Evolutionary conservation across 2,797 vertebrate species (phyloP).

Genomic region (Balearica regulorum): DNA sequence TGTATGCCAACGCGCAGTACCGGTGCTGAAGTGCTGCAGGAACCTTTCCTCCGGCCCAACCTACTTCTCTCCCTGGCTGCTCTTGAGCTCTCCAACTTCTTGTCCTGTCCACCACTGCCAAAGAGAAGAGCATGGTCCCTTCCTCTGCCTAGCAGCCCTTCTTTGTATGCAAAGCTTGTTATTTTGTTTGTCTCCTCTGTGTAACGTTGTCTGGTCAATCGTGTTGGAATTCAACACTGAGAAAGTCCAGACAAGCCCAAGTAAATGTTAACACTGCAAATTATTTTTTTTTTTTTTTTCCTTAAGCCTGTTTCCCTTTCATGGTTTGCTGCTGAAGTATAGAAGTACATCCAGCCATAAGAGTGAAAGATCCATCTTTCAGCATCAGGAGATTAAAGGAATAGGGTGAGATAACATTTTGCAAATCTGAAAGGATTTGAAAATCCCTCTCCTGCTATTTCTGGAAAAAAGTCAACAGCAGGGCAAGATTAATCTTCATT

Average conservation of each 20-base stretch:
- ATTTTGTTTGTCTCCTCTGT: background rate
- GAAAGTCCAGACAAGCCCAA: conserved; percentile 12
- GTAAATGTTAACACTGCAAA: conserved; percentile 12
- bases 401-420: conserved; percentile 40
- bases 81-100: background rate
- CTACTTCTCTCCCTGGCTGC: background rate
- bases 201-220: background rate
- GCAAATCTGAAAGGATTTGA: conserved; percentile 55
- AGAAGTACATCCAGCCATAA: conserved; percentile 15
- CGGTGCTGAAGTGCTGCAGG: background rate
- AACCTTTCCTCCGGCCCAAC: background rate
- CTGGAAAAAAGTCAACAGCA: conserved; percentile 32
- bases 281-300: background rate
- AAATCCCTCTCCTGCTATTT: conserved; percentile 52
- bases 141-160: background rate
- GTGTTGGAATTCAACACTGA: background rate
- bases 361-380: conserved; percentile 41
- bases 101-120: background rate
- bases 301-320: conserved; percentile 13
- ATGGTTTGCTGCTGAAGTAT: conserved; percentile 20
- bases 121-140: background rate
- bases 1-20: background rate
- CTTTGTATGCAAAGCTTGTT: background rate
- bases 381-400: conserved; percentile 47
- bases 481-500: conserved; percentile 57